Percentiles rank a stretch among this genome's conserved stretches.
phyloP scores from a whole-genome alignment of 1,140 invertebrate genomes.

The Aphis gossypii region DNA sequence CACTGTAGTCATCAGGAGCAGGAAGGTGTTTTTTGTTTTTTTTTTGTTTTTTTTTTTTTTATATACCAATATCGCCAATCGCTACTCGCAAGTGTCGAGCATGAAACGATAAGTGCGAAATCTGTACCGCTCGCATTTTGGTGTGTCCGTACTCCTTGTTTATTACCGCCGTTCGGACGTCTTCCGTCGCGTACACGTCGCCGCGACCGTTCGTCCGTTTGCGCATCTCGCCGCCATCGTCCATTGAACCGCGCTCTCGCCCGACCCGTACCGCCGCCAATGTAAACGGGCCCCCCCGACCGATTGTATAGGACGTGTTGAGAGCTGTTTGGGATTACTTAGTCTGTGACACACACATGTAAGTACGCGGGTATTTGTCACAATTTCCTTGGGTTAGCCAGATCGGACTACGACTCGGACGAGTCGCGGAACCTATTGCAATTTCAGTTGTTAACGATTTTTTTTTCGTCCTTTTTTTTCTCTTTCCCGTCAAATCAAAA shows the following conservation, averaged over 20 bases:
- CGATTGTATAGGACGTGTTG: constrained; percentile 51
- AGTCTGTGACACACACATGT: not conserved
- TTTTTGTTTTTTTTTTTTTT: constrained; percentile 48
- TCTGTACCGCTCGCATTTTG: constrained; percentile 28
- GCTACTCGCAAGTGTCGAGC: constrained; percentile 57
- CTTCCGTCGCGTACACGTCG: not conserved
- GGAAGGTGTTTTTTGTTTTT: constrained; percentile 54
- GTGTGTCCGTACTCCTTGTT: not conserved
- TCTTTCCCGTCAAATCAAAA: constrained; percentile 49
- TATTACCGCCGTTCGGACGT: constrained; percentile 11
- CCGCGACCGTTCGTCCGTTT: not conserved
- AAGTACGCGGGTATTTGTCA: not conserved
- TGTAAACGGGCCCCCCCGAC: constrained; percentile 34
- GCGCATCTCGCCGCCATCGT: not conserved
- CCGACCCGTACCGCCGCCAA: not conserved
- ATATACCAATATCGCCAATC: constrained; percentile 52
- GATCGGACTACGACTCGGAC: not conserved
- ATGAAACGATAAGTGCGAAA: constrained; percentile 56
- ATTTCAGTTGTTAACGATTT: constrained; percentile 50
- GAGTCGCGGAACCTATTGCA: not conserved
- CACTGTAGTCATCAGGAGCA: constrained; percentile 52
- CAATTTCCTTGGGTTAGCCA: not conserved
- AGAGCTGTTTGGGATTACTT: constrained; percentile 14
- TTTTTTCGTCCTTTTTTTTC: constrained; percentile 47
- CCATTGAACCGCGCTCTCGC: constrained; percentile 45